Conservation (phyloP, 1,140 invertebrate species). For the Euwallacea fornicatus region DNA sequence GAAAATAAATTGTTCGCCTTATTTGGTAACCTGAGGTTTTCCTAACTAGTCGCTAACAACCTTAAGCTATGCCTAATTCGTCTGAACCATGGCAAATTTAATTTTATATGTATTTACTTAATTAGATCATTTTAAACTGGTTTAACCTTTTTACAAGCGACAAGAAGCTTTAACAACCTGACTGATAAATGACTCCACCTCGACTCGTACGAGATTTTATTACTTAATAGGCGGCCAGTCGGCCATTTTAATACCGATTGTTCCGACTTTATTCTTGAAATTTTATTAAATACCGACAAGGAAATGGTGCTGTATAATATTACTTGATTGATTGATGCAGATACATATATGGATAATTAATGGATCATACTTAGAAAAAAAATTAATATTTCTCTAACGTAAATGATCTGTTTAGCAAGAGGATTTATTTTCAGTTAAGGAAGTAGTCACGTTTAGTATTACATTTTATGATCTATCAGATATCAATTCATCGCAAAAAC, state of each 20-base stretch:
- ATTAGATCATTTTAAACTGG: slow-evolving; percentile 35
- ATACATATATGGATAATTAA: slow-evolving; percentile 6
- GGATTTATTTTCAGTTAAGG: too few species aligned
- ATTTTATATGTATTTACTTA: slow-evolving; percentile 37
- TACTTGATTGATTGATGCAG: not conserved
- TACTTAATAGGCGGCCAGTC: slow-evolving; percentile 25
- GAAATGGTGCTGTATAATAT: not conserved
- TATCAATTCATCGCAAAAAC: too few species aligned
- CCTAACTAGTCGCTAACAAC: slow-evolving; percentile 26
- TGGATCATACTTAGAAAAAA: not conserved
- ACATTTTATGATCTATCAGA: too few species aligned
- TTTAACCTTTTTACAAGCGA: slow-evolving; percentile 30
- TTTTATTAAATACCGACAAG: not conserved
- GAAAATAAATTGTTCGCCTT: slow-evolving; percentile 25
- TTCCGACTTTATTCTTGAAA: slow-evolving; percentile 6
- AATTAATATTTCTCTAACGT: too few species aligned
- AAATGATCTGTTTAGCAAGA: too few species aligned
- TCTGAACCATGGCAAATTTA: slow-evolving; percentile 33
- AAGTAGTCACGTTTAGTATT: too few species aligned
- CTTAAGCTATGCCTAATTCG: slow-evolving; percentile 28
- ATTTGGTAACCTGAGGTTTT: slow-evolving; percentile 13
- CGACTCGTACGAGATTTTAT: slow-evolving; percentile 26
- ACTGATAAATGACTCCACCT: slow-evolving; percentile 28
- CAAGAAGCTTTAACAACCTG: slow-evolving; percentile 28
- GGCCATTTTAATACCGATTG: slow-evolving; percentile 26